A percentile compares a stretch with the other conserved stretches of the same genome.
Conservation (phyloP, 2,888 invertebrate genomes). For the Aphelenchoides bicaudatus region DNA sequence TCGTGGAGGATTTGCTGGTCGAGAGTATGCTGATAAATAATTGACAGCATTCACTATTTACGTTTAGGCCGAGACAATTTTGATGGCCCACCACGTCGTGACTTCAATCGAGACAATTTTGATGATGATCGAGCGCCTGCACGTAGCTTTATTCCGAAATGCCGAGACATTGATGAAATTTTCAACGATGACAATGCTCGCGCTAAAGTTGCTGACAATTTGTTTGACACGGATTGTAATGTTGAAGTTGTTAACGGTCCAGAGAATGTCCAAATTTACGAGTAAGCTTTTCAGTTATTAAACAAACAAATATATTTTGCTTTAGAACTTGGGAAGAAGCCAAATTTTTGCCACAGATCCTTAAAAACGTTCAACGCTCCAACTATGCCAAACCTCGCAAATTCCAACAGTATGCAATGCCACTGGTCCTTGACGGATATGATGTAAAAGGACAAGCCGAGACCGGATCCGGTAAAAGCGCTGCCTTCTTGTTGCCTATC, state of each 20-base stretch:
- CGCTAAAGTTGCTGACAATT: slow-evolving; percentile 5
- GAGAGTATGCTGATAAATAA: no score
- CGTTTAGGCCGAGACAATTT: no score
- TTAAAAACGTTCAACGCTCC: slow-evolving; percentile 13
- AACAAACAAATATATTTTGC: no score
- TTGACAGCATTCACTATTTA: no score
- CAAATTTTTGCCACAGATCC: slow-evolving; percentile 8
- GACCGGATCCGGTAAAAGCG: slow-evolving; percentile 96
- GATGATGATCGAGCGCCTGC: no score
- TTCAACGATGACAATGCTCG: slow-evolving; percentile 29
- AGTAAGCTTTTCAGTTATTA: not conserved
- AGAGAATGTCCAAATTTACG: not conserved
- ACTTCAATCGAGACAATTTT: no score
- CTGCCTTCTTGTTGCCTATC: slow-evolving; percentile 86
- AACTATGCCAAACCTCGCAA: slow-evolving; percentile 83
- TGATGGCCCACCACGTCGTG: no score
- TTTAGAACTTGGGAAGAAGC: slow-evolving; percentile 27
- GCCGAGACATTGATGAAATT: slow-evolving; percentile 35
- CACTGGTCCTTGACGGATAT: slow-evolving; percentile 70
- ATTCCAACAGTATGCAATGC: slow-evolving; percentile 84
- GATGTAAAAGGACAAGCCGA: slow-evolving; percentile 97
- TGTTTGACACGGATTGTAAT: slow-evolving; percentile 3
- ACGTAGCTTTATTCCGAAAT: not conserved
- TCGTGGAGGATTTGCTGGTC: no score
- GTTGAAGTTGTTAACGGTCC: not conserved